Evolutionary conservation across 2,113 vertebrate species (phyloP).

Genomic region (Oenanthe melanoleuca): DNA sequence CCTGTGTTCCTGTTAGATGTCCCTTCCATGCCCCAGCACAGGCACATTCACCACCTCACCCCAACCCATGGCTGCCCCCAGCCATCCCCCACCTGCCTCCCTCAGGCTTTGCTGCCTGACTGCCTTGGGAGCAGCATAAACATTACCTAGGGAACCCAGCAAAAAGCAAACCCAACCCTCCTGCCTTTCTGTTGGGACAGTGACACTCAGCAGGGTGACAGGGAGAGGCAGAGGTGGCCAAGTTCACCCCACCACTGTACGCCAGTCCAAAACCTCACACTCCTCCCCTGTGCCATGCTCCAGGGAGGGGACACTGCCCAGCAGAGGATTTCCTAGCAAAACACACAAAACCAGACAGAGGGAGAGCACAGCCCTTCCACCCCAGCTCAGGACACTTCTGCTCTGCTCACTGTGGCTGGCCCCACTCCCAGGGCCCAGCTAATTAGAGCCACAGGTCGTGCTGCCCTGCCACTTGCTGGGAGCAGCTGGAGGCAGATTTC

Average conservation of each 20-base stretch:
- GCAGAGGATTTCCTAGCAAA: neutral
- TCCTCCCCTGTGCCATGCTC: neutral
- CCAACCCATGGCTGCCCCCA: neutral
- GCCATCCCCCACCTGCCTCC: too few relatives aligned
- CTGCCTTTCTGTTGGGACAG: neutral
- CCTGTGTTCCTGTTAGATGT: fast-evolving
- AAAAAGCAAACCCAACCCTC: fast-evolving
- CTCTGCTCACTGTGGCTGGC: neutral
- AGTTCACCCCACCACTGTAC: fast-evolving
- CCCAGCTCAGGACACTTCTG: neutral
- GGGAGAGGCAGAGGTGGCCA: neutral
- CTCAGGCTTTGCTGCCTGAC: neutral
- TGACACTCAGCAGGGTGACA: fast-evolving
- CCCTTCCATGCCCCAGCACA: fast-evolving
- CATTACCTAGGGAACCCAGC: neutral
- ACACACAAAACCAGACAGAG: neutral
- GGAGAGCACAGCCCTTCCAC: neutral
- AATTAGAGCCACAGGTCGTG: neutral
- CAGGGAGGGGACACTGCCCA: neutral
- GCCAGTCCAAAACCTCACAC: neutral
- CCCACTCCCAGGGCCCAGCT: neutral
- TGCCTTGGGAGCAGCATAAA: neutral
- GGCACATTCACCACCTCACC: fast-evolving
- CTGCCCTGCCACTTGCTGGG: neutral
- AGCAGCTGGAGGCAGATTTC: constrained; percentile 24